Percentiles rank a stretch among this genome's conserved stretches.
These are phyloP conservation scores for Manis crassicaudata DNA, from an alignment of 2,797 vertebrate species.

Conservation along the genomic window DNA sequence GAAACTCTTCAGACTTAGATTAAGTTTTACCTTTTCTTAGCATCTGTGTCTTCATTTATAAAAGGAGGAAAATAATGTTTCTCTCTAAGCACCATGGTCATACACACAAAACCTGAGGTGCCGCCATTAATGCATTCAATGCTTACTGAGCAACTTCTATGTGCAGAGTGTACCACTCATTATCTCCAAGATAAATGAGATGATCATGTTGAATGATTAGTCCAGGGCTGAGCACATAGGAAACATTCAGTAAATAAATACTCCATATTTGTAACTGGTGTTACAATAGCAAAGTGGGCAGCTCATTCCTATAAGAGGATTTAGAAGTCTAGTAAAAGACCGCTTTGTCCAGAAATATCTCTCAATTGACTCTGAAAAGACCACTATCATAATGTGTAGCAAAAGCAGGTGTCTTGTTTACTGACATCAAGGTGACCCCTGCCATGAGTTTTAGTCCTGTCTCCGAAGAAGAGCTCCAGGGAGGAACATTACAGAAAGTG, in stretches of 20 bases:
- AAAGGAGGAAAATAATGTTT: neutral
- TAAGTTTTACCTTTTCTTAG: neutral
- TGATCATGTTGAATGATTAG: neutral
- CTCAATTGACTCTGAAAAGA: neutral
- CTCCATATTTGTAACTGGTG: neutral
- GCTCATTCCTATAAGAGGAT: neutral
- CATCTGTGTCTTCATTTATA: constrained; percentile 13
- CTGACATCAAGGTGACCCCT: neutral
- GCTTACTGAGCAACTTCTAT: neutral
- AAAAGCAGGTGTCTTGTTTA: neutral
- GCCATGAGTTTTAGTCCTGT: neutral
- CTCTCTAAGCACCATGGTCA: neutral
- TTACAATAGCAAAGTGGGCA: neutral
- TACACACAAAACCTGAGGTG: neutral
- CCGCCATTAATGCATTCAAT: neutral
- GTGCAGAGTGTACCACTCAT: neutral
- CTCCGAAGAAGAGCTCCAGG: neutral
- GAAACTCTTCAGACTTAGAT: neutral
- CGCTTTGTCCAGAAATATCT: constrained; percentile 34
- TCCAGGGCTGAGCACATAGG: neutral
- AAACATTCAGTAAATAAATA: neutral
- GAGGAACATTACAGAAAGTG: neutral
- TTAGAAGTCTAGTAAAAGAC: neutral
- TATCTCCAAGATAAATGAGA: neutral
- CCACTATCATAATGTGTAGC: neutral